A percentile compares a stretch with the other conserved stretches of the same genome.
phyloP scores from a whole-genome alignment of 2,888 invertebrate genomes.

The Cyclophora punctaria region DNA sequence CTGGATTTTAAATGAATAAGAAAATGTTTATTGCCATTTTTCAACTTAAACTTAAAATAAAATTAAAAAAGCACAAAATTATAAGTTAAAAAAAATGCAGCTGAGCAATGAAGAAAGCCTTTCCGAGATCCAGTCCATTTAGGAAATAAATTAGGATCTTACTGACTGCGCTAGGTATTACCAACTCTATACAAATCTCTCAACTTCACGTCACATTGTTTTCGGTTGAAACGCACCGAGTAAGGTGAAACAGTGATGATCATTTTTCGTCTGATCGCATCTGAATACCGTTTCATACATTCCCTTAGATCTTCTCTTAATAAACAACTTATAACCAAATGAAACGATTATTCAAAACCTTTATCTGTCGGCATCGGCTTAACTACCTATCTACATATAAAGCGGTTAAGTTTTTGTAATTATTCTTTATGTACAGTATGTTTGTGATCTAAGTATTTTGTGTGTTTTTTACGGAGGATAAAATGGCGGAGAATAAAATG shows the following conservation, averaged over 20 bases:
- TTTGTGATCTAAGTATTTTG: too few species aligned
- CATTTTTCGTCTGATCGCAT: constrained; percentile 52
- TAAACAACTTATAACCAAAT: constrained; percentile 65
- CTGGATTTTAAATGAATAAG: too few species aligned
- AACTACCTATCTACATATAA: background rate
- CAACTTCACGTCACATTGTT: constrained; percentile 25
- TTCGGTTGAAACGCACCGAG: constrained; percentile 33
- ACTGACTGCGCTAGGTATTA: constrained; percentile 4
- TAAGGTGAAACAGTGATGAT: constrained; percentile 45
- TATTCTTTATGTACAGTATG: background rate
- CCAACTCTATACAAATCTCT: constrained; percentile 30
- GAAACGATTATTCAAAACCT: constrained; percentile 61
- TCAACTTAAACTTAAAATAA: too few species aligned
- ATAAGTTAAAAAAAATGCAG: too few species aligned
- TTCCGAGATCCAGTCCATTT: too few species aligned
- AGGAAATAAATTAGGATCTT: too few species aligned
- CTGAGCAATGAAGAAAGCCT: too few species aligned
- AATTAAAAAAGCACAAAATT: too few species aligned
- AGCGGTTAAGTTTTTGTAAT: background rate
- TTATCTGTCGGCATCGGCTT: constrained; percentile 44
- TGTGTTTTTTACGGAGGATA: too few species aligned
- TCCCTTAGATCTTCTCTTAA: constrained; percentile 43
- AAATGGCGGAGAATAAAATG: too few species aligned
- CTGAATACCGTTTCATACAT: constrained; percentile 35
- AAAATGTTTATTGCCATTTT: too few species aligned